phyloP scores from a whole-genome alignment of 53 echinoderm and acorn worm species.

The Temnopleurus reevesii region DNA sequence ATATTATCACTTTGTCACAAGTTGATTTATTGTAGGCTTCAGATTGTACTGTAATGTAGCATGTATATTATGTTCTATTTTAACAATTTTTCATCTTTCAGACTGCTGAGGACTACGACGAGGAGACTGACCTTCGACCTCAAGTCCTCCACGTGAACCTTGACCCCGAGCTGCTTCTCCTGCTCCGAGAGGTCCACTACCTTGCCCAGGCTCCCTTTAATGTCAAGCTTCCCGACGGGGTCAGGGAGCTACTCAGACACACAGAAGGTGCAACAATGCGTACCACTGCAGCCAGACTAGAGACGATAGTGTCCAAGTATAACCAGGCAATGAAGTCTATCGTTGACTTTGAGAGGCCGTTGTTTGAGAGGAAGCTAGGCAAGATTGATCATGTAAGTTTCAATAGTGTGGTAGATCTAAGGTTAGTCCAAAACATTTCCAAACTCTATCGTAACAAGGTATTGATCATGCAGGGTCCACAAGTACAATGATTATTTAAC shows the following conservation, averaged over 20 bases:
- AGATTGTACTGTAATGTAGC: no score
- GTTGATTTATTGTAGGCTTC: no score
- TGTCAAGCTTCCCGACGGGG: slow-evolving; percentile 84
- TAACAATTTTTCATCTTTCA: background rate
- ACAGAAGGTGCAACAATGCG: slow-evolving; percentile 82
- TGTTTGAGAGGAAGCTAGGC: slow-evolving; percentile 92
- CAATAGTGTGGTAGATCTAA: no score
- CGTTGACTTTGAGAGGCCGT: slow-evolving; percentile 92
- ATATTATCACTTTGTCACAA: no score
- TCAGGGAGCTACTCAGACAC: slow-evolving; percentile 82
- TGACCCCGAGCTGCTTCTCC: slow-evolving; percentile 89
- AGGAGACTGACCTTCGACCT: slow-evolving; percentile 82
- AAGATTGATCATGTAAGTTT: slow-evolving; percentile 97
- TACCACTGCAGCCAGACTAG: slow-evolving; percentile 85
- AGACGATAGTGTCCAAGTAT: slow-evolving; percentile 98
- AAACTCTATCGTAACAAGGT: no score
- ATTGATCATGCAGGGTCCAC: no score
- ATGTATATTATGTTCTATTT: no score
- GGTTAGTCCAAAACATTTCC: no score
- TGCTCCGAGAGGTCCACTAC: slow-evolving; percentile 94
- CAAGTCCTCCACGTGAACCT: slow-evolving; percentile 96
- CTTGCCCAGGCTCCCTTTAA: slow-evolving; percentile 85
- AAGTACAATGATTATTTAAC: no score
- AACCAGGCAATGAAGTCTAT: slow-evolving; percentile 94
- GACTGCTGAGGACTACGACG: slow-evolving; percentile 91